Evolutionary conservation across 1,140 invertebrate genomes (phyloP), one percentile per base, ranked within the genome.

Genomic region (Trissolcus basalis): DNA sequence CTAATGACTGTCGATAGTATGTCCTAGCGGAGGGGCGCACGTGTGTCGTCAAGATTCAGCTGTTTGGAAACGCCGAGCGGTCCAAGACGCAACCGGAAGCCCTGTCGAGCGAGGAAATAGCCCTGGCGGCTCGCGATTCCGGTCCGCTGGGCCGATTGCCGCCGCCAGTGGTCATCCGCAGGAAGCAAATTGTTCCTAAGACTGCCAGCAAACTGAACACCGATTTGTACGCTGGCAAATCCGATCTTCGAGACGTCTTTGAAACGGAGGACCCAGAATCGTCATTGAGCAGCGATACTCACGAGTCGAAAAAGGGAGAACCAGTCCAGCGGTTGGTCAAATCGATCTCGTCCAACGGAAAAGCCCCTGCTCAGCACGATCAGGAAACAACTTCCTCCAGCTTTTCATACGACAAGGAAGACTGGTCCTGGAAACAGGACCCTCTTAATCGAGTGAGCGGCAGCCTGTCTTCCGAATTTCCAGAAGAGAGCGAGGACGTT

Each of bases 161-260:
- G 49, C 83, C 83, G 15, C 82, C 82, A 45, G 82, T 85, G 75
- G 78, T 83, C 63, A 85, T 85, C 50, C 82, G 82, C 12, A 78
- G 83, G 35, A 85, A 84, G 49, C 83, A 84, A 33, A 83, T 85
- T 1, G 45, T 53, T 32, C 64, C 50, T 0, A 73, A 70, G 9
- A 12, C n/a, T 6, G 51, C 58, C 8, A 50, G 13, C 13, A 48
- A 58, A 4, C 56, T 49, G 11, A 44, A 53, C 12, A 35, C 60
- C n/a, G 75, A 72, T 4, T 16, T 70, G 0, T 60, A 70, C 15
- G 58, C 54, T 0, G 64, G 59, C 13, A 32, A 60, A n/a, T 6
- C 56, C 10, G 82, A 82, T 5, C 75, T 80, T 1, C 76, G 77
- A 11, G 58, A 75, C 7, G 12, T 79, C 0, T 76, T 83, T 43